A percentile compares a stretch with the other conserved stretches of the same genome.
phyloP scores from a whole-genome alignment of 2,797 vertebrate species.

The Chloroceryle amazona region DNA sequence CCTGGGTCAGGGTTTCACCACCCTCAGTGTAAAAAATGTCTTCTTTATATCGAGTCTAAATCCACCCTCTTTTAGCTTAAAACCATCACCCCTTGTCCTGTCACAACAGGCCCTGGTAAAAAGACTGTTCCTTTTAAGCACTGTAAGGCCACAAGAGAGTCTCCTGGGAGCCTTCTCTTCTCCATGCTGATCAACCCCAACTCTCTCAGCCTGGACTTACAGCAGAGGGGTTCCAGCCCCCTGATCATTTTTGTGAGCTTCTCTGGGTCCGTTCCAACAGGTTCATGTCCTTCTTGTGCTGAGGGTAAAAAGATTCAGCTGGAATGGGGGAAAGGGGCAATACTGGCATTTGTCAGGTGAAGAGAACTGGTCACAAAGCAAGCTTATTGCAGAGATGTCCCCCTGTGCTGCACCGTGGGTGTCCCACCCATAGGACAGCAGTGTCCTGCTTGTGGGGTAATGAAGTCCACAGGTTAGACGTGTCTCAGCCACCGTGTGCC shows the following conservation, averaged over 20 bases:
- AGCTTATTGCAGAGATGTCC: background rate
- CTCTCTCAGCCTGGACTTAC: background rate
- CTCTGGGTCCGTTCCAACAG: background rate
- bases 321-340: rapidly evolving
- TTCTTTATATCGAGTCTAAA: background rate
- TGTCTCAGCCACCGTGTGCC: background rate
- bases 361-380: background rate
- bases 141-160: background rate
- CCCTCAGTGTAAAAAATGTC: background rate
- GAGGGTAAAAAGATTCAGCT: background rate
- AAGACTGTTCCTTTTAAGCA: background rate
- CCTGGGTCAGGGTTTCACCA: background rate
- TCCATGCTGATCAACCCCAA: background rate
- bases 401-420: background rate
- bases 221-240: background rate
- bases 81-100: background rate
- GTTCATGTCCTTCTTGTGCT: background rate
- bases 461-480: background rate
- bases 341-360: rapidly evolving
- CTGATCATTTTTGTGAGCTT: background rate
- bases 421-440: rapidly evolving
- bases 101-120: background rate
- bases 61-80: background rate
- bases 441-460: background rate
- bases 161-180: background rate